These are phyloP conservation scores for Gallinago undulata DNA, from an alignment of 2,113 vertebrate species.

Conservation along the genomic window DNA sequence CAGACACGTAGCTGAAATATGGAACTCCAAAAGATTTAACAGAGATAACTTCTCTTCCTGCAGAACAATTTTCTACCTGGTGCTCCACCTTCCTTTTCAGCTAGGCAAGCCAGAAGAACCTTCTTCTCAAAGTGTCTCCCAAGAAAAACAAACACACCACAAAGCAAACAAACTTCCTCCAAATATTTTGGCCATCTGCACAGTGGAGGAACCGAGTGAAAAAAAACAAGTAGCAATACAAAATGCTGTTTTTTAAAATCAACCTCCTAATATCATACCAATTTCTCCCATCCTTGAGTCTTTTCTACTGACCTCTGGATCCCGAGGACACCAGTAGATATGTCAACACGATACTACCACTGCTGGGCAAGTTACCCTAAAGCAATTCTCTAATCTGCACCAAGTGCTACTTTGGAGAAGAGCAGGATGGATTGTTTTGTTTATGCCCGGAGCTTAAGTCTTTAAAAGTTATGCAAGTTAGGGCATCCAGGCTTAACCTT, in stretches of 20 bases:
- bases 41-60: not conserved
- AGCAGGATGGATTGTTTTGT: not conserved
- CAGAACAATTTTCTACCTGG: not conserved
- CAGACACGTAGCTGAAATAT: not conserved
- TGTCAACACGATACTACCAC: not conserved
- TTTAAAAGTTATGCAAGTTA: conserved; percentile 49
- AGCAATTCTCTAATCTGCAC: conserved; percentile 18
- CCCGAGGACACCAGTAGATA: not conserved
- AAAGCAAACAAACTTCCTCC: not conserved
- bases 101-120: not conserved
- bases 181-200: not conserved
- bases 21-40: not conserved
- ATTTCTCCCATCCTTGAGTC: not conserved
- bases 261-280: not conserved
- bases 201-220: not conserved
- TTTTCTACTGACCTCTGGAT: not conserved
- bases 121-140: not conserved
- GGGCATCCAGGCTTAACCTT: conserved; percentile 24
- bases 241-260: not conserved
- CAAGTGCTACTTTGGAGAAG: not conserved
- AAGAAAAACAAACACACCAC: not conserved
- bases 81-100: not conserved
- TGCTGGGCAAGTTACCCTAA: not conserved
- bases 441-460: conserved; percentile 37
- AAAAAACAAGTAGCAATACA: not conserved